phyloP scores from a whole-genome alignment of 2,888 invertebrate genomes.

The Zygogramma bicolorata region DNA sequence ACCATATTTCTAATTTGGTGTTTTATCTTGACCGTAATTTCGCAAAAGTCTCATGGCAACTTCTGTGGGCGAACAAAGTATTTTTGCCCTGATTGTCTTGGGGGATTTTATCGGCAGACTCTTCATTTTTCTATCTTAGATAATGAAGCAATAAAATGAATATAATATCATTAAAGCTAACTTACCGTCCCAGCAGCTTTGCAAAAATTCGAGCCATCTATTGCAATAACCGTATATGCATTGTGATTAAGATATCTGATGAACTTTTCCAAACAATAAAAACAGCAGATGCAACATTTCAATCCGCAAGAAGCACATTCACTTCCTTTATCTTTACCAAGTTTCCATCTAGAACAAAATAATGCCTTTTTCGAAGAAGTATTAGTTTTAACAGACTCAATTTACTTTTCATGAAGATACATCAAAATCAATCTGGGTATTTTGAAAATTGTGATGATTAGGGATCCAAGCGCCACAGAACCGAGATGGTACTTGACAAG shows the following conservation, averaged over 20 bases:
- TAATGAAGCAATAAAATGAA: neutral
- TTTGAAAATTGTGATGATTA: slow-evolving; percentile 93
- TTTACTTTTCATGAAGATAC: slow-evolving; percentile 89
- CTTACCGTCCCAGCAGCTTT: slow-evolving; percentile 88
- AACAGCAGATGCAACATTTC: slow-evolving; percentile 89
- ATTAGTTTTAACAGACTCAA: slow-evolving; percentile 53
- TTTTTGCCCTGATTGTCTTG: too few relatives aligned
- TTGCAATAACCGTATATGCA: slow-evolving; percentile 94
- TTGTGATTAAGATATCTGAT: slow-evolving; percentile 94
- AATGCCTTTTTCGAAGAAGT: neutral
- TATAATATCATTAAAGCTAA: slow-evolving; percentile 38
- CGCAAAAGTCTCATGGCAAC: too few relatives aligned
- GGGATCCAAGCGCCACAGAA: slow-evolving; percentile 94
- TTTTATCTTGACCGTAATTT: too few relatives aligned
- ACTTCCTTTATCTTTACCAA: slow-evolving; percentile 78
- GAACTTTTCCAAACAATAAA: slow-evolving; percentile 91
- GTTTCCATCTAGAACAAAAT: slow-evolving; percentile 71
- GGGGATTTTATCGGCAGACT: neutral
- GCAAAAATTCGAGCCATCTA: slow-evolving; percentile 91
- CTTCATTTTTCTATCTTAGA: too few relatives aligned
- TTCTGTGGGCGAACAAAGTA: too few relatives aligned
- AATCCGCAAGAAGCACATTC: slow-evolving; percentile 81
- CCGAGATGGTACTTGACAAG: slow-evolving; percentile 91
- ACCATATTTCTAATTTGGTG: too few relatives aligned
- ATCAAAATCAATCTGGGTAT: slow-evolving; percentile 89